Evolutionary conservation across 2,113 vertebrate species (phyloP), one percentile per base, ranked within the genome.

Genomic region (Nesoenas mayeri): DNA sequence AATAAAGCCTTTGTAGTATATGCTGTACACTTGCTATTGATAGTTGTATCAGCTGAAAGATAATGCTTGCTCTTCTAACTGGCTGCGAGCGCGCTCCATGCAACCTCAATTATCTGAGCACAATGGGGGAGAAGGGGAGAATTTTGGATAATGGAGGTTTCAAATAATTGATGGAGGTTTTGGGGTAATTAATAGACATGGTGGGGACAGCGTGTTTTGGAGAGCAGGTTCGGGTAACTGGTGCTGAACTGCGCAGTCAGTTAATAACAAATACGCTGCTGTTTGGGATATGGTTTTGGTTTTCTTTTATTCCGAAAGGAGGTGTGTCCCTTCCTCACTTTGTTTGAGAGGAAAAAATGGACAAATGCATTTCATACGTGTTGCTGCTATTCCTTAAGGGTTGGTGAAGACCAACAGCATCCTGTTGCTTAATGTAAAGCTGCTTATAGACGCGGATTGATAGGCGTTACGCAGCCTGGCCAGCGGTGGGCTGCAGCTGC

Each of bases 1-100:
- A 97, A 97, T 96, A 97, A 95, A 95, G 84, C 94, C 91, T 96
- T 97, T 97, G 97, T 97, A 88, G 85, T 81, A 66, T 95, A 69
- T n/a, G 94, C 91, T 96, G 96, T 96, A 93, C 95, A 88, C 96
- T 96, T 86, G 91, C 91, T 96, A 95, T 96, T 97, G 96, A 97
- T 96, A 96, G 93, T 95, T 97, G 95, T 97, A 97, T 96, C 95
- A 97, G 95, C 85, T 91, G 93, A 93, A 96, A 96, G 96, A 96
- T 97, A 97, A 97, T 92, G 95, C 95, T 95, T 69, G 28, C 96
- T 96, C 85, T 78, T 85, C 92, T 92, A 71, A 86, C 92, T 82
- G 91, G 84, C 94, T 95, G 97, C 14, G 36, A 88, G 91, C 82
- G 94, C 74, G 96, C 89, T 92, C 86, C 48, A 5, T 72, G 75